A percentile compares a stretch with the other conserved stretches of the same genome.
Evolutionary conservation across 2,113 vertebrate species (phyloP).

Genomic region (Microcebus jonahi): DNA sequence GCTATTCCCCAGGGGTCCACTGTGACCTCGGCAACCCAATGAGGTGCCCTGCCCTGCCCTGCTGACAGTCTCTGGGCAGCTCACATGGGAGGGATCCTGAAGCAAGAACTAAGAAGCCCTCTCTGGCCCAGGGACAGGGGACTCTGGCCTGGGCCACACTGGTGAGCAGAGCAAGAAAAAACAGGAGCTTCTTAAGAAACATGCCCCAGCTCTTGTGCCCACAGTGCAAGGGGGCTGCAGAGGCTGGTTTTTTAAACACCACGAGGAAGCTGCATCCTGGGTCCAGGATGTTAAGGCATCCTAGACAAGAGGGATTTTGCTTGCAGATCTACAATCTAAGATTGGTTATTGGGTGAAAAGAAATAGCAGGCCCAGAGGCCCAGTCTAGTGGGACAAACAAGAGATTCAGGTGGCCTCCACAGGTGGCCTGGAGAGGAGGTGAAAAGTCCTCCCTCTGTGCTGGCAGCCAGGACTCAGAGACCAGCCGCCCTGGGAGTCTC

Average conservation of each 20-base stretch:
- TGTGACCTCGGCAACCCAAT: not conserved
- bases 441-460: not conserved
- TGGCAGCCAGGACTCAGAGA: slow-evolving; percentile 62
- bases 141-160: not conserved
- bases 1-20: not conserved
- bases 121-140: not conserved
- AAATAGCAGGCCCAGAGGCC: not conserved
- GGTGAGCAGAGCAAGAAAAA: slow-evolving; percentile 27
- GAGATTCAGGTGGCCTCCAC: not conserved
- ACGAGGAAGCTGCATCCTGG: not conserved
- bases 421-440: not conserved
- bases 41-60: slow-evolving; percentile 73
- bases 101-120: not conserved
- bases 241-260: slow-evolving; percentile 31
- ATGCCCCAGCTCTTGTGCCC: not conserved
- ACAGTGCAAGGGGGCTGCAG: not conserved
- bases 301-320: not conserved
- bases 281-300: slow-evolving; percentile 37
- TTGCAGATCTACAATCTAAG: slow-evolving; percentile 38
- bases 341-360: not conserved
- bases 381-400: not conserved
- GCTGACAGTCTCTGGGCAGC: not conserved
- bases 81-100: not conserved
- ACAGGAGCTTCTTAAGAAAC: not conserved
- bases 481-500: not conserved